phyloP scores from a whole-genome alignment of 2,888 invertebrate species.

The Caenorhabditis zanzibari region DNA sequence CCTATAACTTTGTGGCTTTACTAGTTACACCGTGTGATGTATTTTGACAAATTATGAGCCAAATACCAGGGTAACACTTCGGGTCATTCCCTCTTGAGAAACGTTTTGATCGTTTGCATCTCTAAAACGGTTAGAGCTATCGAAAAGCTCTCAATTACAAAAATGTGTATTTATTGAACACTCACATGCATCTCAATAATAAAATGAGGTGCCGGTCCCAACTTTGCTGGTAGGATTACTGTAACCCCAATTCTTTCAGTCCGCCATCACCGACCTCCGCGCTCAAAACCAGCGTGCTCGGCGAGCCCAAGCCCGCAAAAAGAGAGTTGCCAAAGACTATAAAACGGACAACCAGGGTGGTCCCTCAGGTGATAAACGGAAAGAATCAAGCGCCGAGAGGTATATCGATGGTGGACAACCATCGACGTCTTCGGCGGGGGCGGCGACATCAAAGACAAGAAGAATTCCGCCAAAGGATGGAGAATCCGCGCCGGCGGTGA shows the following conservation, averaged over 20 bases:
- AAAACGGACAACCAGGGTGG: conserved; percentile 6
- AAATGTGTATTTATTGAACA: too few relatives aligned
- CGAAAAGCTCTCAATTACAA: too few relatives aligned
- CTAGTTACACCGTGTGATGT: too few relatives aligned
- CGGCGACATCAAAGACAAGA: conserved; percentile 13
- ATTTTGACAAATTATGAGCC: too few relatives aligned
- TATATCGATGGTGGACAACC: conserved; percentile 45
- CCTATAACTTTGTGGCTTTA: too few relatives aligned
- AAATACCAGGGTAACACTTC: too few relatives aligned
- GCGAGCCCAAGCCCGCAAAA: conserved; percentile 42
- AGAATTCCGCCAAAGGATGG: conserved; percentile 53
- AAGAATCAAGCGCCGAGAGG: conserved; percentile 46
- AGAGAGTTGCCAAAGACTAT: conserved; percentile 44
- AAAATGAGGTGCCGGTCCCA: too few relatives aligned
- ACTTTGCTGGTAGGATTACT: too few relatives aligned
- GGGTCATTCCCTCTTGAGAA: too few relatives aligned
- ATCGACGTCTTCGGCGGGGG: conserved; percentile 39
- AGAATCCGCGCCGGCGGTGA: conserved; percentile 52
- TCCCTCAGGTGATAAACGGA: conserved; percentile 18
- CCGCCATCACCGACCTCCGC: conserved; percentile 53
- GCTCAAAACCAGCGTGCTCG: conserved; percentile 52
- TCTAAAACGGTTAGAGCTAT: too few relatives aligned
- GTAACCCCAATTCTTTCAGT: conserved; percentile 59
- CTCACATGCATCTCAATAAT: too few relatives aligned
- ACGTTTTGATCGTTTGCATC: too few relatives aligned